These are phyloP conservation scores for Dione vanillae DNA, from an alignment of 2,888 invertebrate species.

Conservation along the genomic window DNA sequence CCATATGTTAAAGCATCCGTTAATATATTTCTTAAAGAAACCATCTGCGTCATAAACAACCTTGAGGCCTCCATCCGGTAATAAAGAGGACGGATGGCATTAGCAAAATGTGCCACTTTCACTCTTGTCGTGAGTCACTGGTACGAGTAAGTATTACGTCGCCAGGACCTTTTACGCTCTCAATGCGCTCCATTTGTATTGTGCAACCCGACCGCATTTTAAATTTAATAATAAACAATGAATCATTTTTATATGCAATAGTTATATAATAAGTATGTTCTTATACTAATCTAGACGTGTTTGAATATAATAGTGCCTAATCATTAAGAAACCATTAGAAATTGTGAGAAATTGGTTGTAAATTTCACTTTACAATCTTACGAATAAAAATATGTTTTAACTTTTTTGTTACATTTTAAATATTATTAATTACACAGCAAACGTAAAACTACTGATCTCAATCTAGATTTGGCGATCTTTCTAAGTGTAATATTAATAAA, in stretches of 20 bases:
- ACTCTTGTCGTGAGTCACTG: slow-evolving; percentile 71
- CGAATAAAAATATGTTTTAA: not conserved
- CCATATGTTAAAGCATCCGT: not conserved
- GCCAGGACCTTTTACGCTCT: slow-evolving; percentile 68
- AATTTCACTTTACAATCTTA: slow-evolving; percentile 8
- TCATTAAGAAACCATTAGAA: slow-evolving; percentile 22
- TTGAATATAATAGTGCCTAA: slow-evolving; percentile 26
- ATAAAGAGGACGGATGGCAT: slow-evolving; percentile 35
- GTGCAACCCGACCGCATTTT: slow-evolving; percentile 69
- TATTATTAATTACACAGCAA: not conserved
- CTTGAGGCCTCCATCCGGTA: slow-evolving; percentile 26
- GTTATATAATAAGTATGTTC: slow-evolving; percentile 33
- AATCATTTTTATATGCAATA: slow-evolving; percentile 49
- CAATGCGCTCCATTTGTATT: slow-evolving; percentile 63
- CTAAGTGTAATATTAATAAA: not conserved
- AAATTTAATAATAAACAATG: slow-evolving; percentile 57
- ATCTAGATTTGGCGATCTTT: slow-evolving; percentile 7
- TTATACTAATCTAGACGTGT: not conserved
- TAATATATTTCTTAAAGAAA: slow-evolving; percentile 8
- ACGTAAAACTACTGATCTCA: not conserved
- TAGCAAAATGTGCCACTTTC: slow-evolving; percentile 74
- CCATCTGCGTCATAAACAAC: slow-evolving; percentile 19
- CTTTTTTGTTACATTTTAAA: not conserved
- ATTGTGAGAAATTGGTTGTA: slow-evolving; percentile 10
- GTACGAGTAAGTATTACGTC: slow-evolving; percentile 57